Conservation (phyloP, 2,797 vertebrate genomes). For the Glyptemys insculpta region DNA sequence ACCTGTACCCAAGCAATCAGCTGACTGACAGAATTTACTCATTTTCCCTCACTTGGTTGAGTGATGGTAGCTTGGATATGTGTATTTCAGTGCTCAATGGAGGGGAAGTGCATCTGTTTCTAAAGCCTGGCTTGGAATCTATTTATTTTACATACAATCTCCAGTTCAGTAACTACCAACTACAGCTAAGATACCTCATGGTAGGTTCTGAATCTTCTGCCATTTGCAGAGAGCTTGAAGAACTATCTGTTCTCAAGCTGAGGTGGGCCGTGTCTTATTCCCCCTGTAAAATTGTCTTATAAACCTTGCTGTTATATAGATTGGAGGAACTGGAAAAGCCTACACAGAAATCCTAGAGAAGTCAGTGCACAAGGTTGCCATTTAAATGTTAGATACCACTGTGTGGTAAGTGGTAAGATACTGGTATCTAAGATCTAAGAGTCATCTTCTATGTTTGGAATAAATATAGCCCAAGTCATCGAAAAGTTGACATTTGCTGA, state of each 20-base stretch:
- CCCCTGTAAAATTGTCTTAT: slow-evolving; percentile 19
- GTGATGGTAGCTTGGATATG: not conserved
- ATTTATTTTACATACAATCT: not conserved
- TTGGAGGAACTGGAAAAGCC: not conserved
- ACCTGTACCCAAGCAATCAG: not conserved
- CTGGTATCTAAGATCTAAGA: too few species aligned
- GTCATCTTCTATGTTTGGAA: not conserved
- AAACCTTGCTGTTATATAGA: slow-evolving; percentile 32
- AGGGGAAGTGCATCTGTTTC: not conserved
- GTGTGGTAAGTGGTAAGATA: too few species aligned
- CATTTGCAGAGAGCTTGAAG: slow-evolving; percentile 51
- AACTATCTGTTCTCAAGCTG: slow-evolving; percentile 40
- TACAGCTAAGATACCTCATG: slow-evolving; percentile 27
- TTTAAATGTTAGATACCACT: too few species aligned
- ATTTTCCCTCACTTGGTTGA: not conserved
- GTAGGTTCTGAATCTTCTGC: slow-evolving; percentile 40
- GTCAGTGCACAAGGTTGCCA: slow-evolving; percentile 19
- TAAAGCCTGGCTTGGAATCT: not conserved
- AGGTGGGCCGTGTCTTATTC: slow-evolving; percentile 8
- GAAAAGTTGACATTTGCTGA: not conserved
- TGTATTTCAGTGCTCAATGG: not conserved
- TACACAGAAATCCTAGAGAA: slow-evolving; percentile 51
- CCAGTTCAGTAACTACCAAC: slow-evolving; percentile 56
- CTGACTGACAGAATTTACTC: not conserved
- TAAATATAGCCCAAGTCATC: not conserved